A percentile compares a stretch with the other conserved stretches of the same genome.
Conservation (phyloP, 2,797 vertebrate species). For the Glyptemys insculpta region DNA sequence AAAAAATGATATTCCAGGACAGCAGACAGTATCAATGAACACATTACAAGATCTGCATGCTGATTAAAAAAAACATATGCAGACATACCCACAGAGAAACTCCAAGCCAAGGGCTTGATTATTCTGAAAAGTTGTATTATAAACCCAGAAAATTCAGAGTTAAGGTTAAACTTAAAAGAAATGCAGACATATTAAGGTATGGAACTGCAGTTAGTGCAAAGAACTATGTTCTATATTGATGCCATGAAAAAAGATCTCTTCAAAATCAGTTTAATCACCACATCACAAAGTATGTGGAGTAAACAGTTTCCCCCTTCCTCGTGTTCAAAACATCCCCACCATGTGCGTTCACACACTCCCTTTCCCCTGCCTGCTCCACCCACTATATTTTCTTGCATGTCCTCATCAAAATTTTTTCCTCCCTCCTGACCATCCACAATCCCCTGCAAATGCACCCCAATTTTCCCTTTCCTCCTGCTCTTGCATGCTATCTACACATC, state of each 20-base stretch:
- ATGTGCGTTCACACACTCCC: neutral
- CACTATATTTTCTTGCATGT: neutral
- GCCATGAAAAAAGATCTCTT: neutral
- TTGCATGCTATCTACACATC: neutral
- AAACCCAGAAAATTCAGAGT: too few relatives aligned
- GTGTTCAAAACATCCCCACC: neutral
- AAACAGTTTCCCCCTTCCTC: neutral
- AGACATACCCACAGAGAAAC: too few relatives aligned
- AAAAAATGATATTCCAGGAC: too few relatives aligned
- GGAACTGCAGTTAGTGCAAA: neutral
- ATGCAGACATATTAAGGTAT: neutral
- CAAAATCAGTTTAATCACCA: neutral
- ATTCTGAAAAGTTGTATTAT: too few relatives aligned
- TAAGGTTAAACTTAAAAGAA: neutral
- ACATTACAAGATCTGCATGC: too few relatives aligned
- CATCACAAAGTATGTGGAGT: neutral
- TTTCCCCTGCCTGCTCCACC: neutral
- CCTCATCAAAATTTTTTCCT: neutral
- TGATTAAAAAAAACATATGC: too few relatives aligned
- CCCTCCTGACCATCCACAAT: neutral
- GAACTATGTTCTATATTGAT: neutral
- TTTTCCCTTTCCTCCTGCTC: neutral
- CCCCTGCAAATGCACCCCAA: neutral
- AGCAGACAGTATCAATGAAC: too few relatives aligned
- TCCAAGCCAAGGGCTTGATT: too few relatives aligned